Evolutionary conservation across 2,797 vertebrate genomes (phyloP), one percentile per base, ranked within the genome.

Genomic region (Decapterus maruadsi): DNA sequence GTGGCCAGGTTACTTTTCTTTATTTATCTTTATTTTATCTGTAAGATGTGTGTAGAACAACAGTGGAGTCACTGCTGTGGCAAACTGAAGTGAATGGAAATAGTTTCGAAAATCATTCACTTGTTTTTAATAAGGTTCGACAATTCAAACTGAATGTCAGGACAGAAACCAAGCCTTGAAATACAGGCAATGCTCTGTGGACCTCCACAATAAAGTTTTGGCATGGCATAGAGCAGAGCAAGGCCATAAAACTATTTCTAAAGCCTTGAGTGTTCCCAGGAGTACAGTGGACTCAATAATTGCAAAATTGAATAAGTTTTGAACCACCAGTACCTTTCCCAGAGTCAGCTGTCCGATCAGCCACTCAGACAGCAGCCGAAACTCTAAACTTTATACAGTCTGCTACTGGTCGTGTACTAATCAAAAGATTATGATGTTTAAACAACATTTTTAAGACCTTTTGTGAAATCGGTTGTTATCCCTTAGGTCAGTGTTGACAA

Each of bases 381-480:
- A 77, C 43, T 45, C 42, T 17, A 20, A 42, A 34, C 16, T 20
- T 22, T 20, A 10, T 11, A 26, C 51, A 22, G 22, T 26, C 36
- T 9, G 9, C 19, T 50, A 4, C 50, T n/a, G 22, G 13, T 12
- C 51, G 26, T 22, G 48, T 6, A 38, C 12, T 11, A 38, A 62
- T 50, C 48, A 17, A 16, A 3, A 22, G 19, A 61, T 40, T 36
- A 22, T 56, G 16, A 40, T 60, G 13, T 50, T 16, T 45, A 8
- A 36, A 36, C 34, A 36, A 36, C 40, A 75, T 57, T 48, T 76
- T 46, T 38, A 19, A 54, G 17, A n/a, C 17, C 19, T 50, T 45
- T 45, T 17, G 42, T 43, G 42, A 4, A 13, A 6, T 45, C 6
- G 7, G 19, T 6, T 14, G 4, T 42, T 42, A 17, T 16, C 17